Evolutionary conservation across 2,113 vertebrate genomes (phyloP).

Genomic region (Oryzias melastigma): DNA sequence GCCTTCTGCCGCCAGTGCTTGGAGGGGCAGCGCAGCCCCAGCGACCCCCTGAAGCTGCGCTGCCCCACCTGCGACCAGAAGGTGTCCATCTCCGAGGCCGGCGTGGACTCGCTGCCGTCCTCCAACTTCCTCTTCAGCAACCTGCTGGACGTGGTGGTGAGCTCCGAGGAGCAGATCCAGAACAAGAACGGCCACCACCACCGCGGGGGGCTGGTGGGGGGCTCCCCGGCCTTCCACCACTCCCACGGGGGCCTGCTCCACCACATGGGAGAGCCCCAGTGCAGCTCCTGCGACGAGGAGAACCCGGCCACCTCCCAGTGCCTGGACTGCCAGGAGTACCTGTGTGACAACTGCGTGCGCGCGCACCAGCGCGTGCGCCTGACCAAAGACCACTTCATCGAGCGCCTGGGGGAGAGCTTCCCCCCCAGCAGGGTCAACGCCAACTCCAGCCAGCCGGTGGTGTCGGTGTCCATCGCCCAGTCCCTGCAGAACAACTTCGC

Average conservation of each 20-base stretch:
- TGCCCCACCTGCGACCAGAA: slow-evolving; percentile 93
- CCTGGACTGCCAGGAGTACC: slow-evolving; percentile 91
- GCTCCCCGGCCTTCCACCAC: slow-evolving; percentile 66
- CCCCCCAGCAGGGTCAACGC: slow-evolving; percentile 53
- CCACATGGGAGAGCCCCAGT: slow-evolving; percentile 79
- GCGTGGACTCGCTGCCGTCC: slow-evolving; percentile 90
- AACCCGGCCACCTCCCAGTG: slow-evolving; percentile 87
- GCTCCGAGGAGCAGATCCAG: slow-evolving; percentile 79
- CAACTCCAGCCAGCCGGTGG: slow-evolving; percentile 49
- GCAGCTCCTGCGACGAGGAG: slow-evolving; percentile 89
- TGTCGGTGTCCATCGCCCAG: slow-evolving; percentile 75
- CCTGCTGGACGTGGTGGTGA: slow-evolving; percentile 89
- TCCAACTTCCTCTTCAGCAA: slow-evolving; percentile 92
- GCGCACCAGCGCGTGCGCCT: slow-evolving; percentile 92
- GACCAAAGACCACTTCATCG: slow-evolving; percentile 94
- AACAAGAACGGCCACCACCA: slow-evolving; percentile 71
- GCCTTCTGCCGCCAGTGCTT: slow-evolving; percentile 93
- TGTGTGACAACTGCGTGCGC: slow-evolving; percentile 91
- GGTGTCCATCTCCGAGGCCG: slow-evolving; percentile 87
- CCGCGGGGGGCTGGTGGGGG: slow-evolving; percentile 58
- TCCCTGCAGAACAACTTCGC: slow-evolving; percentile 83
- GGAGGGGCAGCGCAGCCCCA: slow-evolving; percentile 84
- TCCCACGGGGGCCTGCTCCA: slow-evolving; percentile 72
- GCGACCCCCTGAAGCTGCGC: slow-evolving; percentile 85
- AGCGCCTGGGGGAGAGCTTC: slow-evolving; percentile 78